phyloP scores from a whole-genome alignment of 2,797 vertebrate genomes.

The Poeciliopsis gracilis region DNA sequence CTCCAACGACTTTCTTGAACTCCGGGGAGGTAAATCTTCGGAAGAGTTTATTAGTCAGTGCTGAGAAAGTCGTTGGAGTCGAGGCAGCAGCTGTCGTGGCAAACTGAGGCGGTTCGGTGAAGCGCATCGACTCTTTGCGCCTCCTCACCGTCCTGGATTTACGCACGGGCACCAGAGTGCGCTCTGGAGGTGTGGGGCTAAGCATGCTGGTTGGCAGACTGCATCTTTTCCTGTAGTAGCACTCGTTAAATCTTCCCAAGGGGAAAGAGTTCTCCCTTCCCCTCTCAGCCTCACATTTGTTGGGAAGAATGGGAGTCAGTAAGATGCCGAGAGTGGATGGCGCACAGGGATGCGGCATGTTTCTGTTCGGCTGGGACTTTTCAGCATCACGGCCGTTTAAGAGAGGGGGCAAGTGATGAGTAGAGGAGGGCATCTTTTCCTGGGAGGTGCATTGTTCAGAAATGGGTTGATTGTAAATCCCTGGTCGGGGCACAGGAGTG shows the following conservation, averaged over 20 bases:
- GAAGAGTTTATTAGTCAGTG: constrained; percentile 71
- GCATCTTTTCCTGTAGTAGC: constrained; percentile 77
- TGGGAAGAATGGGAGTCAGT: constrained; percentile 65
- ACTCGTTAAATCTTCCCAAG: constrained; percentile 63
- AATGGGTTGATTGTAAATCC: constrained; percentile 9
- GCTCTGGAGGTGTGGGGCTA: constrained; percentile 62
- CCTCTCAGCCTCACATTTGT: constrained; percentile 21
- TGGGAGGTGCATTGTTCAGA: constrained; percentile 7
- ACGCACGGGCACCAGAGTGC: constrained; percentile 42
- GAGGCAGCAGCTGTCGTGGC: not conserved
- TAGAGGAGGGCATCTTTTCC: not conserved
- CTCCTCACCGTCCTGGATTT: constrained; percentile 57
- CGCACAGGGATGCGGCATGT: constrained; percentile 15
- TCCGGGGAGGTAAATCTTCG: constrained; percentile 79
- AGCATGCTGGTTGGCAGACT: constrained; percentile 75
- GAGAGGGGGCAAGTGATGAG: constrained; percentile 35
- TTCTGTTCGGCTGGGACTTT: constrained; percentile 45
- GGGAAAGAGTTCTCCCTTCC: constrained; percentile 34
- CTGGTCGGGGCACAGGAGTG: constrained; percentile 45
- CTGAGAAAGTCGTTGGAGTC: constrained; percentile 50
- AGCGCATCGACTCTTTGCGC: constrained; percentile 26
- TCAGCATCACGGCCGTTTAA: constrained; percentile 8
- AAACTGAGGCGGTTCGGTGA: constrained; percentile 12
- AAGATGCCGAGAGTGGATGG: constrained; percentile 59
- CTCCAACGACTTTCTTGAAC: constrained; percentile 59